phyloP scores from a whole-genome alignment of 1,140 invertebrate species.

The Antheraea mylitta region DNA sequence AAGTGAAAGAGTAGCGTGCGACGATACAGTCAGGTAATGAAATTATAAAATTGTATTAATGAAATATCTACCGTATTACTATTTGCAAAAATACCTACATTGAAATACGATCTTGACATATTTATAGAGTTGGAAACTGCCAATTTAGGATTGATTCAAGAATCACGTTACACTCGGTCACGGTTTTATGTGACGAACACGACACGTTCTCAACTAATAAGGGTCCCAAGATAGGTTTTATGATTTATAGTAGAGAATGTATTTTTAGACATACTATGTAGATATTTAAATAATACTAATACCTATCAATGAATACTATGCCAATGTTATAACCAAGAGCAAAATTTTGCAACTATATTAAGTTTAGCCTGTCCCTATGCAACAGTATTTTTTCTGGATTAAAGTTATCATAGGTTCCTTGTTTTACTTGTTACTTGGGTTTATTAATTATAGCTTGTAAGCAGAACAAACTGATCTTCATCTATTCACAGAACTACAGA shows the following conservation, averaged over 20 bases:
- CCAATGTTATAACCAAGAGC: too few species aligned
- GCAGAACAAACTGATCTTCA: too few species aligned
- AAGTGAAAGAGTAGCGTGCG: too few species aligned
- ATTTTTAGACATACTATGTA: background rate
- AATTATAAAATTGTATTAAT: too few species aligned
- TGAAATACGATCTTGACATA: background rate
- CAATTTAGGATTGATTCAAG: constrained; percentile 34
- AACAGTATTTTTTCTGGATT: too few species aligned
- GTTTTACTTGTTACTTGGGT: too few species aligned
- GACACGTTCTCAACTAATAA: background rate
- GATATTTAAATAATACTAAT: background rate
- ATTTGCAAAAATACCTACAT: background rate
- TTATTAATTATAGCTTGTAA: too few species aligned
- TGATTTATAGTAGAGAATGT: background rate
- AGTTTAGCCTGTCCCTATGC: too few species aligned
- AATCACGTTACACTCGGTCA: constrained; percentile 28
- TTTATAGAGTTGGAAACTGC: constrained; percentile 21
- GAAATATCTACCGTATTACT: background rate
- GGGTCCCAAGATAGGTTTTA: background rate
- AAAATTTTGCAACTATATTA: too few species aligned
- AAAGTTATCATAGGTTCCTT: too few species aligned
- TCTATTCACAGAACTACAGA: too few species aligned
- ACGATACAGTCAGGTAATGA: too few species aligned
- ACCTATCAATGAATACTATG: background rate
- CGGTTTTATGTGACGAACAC: constrained; percentile 14